A percentile compares a stretch with the other conserved stretches of the same genome.
phyloP scores from a whole-genome alignment of 2,888 invertebrate genomes.

The Ichneumoninae sp. region DNA sequence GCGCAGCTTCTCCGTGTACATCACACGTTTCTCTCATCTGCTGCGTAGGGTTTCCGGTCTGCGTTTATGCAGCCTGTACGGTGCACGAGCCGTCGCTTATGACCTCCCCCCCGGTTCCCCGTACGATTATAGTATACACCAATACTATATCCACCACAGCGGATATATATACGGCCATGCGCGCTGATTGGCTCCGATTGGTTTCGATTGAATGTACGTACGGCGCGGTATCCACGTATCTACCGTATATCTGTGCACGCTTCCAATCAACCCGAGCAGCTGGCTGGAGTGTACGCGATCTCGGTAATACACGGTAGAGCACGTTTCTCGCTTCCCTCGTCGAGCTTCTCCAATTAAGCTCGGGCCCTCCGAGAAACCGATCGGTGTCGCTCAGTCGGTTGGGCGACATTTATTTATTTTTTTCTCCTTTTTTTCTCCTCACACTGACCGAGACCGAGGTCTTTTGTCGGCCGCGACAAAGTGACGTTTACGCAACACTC shows the following conservation, averaged over 20 bases:
- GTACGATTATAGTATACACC: conserved; percentile 26
- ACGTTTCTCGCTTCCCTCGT: conserved; percentile 14
- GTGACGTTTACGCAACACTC: conserved; percentile 35
- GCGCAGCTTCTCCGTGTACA: conserved; percentile 28
- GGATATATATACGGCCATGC: conserved; percentile 16
- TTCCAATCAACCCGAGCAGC: conserved; percentile 59
- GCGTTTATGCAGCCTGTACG: neutral
- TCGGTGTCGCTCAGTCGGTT: conserved; percentile 37
- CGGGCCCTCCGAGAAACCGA: conserved; percentile 25
- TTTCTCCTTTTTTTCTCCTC: neutral
- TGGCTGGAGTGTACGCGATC: conserved; percentile 9
- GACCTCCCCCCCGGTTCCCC: neutral
- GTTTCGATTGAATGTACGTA: conserved; percentile 57
- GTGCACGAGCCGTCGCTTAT: conserved; percentile 17
- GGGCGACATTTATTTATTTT: conserved; percentile 12
- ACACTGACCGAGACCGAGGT: conserved; percentile 11
- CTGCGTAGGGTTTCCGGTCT: neutral
- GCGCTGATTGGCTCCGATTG: conserved; percentile 65
- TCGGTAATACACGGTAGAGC: conserved; percentile 3
- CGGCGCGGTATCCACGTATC: conserved; percentile 43
- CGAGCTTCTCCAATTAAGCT: conserved; percentile 4
- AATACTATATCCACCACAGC: neutral
- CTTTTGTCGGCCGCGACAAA: conserved; percentile 35
- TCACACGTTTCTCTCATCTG: conserved; percentile 3
- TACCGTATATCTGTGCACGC: conserved; percentile 54